These are phyloP conservation scores for Drosophila tsacasi DNA, from an alignment of 1,140 invertebrate genomes.

Conservation along the genomic window DNA sequence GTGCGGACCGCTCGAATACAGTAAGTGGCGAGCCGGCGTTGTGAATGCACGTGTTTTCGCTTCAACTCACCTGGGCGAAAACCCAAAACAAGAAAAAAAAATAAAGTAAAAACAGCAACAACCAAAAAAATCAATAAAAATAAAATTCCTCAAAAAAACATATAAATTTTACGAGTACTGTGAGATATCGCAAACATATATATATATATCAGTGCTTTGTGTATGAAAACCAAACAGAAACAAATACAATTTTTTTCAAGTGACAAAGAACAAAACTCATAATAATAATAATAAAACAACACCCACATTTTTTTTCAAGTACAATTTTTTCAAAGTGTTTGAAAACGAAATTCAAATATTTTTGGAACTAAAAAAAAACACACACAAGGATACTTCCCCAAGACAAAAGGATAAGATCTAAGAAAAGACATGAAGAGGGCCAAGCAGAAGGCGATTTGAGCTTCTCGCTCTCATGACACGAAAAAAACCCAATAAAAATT, in stretches of 20 bases:
- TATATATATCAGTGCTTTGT: background rate
- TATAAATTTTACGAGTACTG: conserved; percentile 5
- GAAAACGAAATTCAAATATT: conserved; percentile 17
- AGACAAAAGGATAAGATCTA: background rate
- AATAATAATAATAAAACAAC: conserved; percentile 6
- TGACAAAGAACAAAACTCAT: conserved; percentile 17
- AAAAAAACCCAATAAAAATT: conserved; percentile 39
- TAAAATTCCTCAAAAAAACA: conserved; percentile 12
- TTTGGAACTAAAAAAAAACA: background rate
- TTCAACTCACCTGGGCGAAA: conserved; percentile 52
- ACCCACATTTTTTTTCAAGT: conserved; percentile 44
- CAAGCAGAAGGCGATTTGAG: conserved; percentile 51
- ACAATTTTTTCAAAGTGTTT: conserved; percentile 55
- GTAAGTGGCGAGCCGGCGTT: conserved; percentile 85
- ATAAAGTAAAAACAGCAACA: background rate
- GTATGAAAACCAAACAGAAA: background rate
- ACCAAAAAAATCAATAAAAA: conserved; percentile 19
- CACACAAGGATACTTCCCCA: background rate
- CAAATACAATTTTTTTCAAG: conserved; percentile 10
- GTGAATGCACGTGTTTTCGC: conserved; percentile 85
- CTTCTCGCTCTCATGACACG: conserved; percentile 45
- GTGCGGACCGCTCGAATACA: conserved; percentile 82
- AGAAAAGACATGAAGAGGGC: conserved; percentile 54
- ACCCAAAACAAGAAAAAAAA: conserved; percentile 8
- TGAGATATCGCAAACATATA: background rate